Evolutionary conservation across 2,888 invertebrate genomes (phyloP).

Genomic region (Lepidochrysops patricia): DNA sequence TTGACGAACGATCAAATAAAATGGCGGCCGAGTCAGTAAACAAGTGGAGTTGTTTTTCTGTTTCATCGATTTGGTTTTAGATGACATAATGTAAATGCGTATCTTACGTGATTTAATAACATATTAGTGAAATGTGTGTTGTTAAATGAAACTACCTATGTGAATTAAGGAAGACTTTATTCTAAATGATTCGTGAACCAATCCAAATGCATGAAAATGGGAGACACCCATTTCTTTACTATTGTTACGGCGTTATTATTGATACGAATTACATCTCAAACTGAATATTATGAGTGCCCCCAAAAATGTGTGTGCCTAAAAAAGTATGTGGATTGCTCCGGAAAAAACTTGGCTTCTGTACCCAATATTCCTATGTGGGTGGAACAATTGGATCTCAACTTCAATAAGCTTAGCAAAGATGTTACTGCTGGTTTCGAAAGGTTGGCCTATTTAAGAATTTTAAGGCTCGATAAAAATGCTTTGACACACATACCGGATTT

Average conservation of each 20-base stretch:
- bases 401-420: conserved; percentile 60
- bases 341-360: conserved; percentile 79
- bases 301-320: conserved; percentile 82
- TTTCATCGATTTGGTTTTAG: conserved; percentile 28
- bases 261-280: conserved; percentile 41
- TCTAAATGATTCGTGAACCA: conserved; percentile 48
- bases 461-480: conserved; percentile 74
- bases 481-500: conserved; percentile 74
- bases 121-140: conserved; percentile 32
- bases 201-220: conserved; percentile 68
- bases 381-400: conserved; percentile 79
- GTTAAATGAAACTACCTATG: conserved; percentile 56
- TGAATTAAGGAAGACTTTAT: conserved; percentile 48
- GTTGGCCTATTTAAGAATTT: conserved; percentile 45
- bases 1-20: conserved; percentile 38
- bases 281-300: conserved; percentile 75
- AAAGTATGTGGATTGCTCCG: conserved; percentile 83
- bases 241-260: conserved; percentile 47
- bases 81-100: conserved; percentile 44
- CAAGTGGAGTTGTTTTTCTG: conserved; percentile 44
- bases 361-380: conserved; percentile 86
- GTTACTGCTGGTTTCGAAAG: conserved; percentile 49
- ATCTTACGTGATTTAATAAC: conserved; percentile 39
- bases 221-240: conserved; percentile 62
- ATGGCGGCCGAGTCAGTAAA: conserved; percentile 59